Evolutionary conservation across 2,888 invertebrate genomes (phyloP).

Genomic region (Nomada flava): DNA sequence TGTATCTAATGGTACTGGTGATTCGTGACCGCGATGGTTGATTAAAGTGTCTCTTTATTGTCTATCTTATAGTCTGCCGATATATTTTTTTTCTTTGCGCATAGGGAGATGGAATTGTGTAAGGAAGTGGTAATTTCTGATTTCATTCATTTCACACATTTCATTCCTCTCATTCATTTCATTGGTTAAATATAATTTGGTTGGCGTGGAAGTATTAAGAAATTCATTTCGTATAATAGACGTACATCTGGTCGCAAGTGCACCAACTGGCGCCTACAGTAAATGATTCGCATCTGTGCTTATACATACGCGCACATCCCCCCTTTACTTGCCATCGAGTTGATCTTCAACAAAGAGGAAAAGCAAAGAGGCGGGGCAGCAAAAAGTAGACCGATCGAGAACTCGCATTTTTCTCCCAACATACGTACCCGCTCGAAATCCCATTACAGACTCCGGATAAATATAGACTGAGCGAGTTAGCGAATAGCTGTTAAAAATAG

Average conservation of each 20-base stretch:
- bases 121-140: too few relatives aligned
- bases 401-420: constrained; percentile 41
- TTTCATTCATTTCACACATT: too few relatives aligned
- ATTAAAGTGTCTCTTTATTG: too few relatives aligned
- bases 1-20: too few relatives aligned
- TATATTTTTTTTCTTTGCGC: too few relatives aligned
- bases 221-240: constrained; percentile 2
- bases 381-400: constrained; percentile 53
- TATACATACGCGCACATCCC: not conserved
- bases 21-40: too few relatives aligned
- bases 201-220: too few relatives aligned
- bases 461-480: constrained; percentile 45
- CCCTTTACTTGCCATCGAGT: constrained; percentile 24
- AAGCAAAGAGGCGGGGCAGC: constrained; percentile 29
- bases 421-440: constrained; percentile 29
- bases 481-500: constrained; percentile 32
- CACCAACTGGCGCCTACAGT: constrained; percentile 28
- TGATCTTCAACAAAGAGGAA: constrained; percentile 53
- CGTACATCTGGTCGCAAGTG: constrained; percentile 5
- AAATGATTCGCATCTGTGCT: constrained; percentile 29
- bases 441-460: constrained; percentile 42
- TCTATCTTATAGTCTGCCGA: too few relatives aligned
- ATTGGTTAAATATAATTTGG: too few relatives aligned
- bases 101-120: too few relatives aligned
- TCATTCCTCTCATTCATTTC: too few relatives aligned